Evolutionary conservation across 1,140 invertebrate genomes (phyloP).

Genomic region (Asbolus verrucosus): DNA sequence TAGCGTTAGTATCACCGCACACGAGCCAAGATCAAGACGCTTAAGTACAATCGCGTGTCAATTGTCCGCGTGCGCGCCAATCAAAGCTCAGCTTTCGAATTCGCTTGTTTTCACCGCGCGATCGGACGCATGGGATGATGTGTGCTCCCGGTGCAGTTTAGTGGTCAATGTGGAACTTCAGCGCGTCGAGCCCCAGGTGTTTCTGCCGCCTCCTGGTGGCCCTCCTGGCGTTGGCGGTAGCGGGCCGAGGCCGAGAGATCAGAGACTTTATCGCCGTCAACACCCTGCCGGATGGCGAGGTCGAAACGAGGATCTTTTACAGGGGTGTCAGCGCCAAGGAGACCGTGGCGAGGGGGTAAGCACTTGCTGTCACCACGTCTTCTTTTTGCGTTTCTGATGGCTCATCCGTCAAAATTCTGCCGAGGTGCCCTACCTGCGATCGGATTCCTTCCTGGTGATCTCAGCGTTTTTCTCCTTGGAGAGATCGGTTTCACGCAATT

Average conservation of each 20-base stretch:
- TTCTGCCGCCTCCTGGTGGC: slow-evolving; percentile 54
- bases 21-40: slow-evolving; percentile 49
- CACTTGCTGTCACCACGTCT: too few relatives aligned
- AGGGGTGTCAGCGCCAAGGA: slow-evolving; percentile 74
- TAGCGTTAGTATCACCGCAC: slow-evolving; percentile 46
- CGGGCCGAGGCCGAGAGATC: not conserved
- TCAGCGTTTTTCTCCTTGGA: too few relatives aligned
- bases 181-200: slow-evolving; percentile 53
- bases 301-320: slow-evolving; percentile 72
- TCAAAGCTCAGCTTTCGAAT: too few relatives aligned
- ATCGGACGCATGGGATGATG: too few relatives aligned
- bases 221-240: slow-evolving; percentile 55
- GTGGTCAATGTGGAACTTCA: slow-evolving; percentile 51
- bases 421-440: too few relatives aligned
- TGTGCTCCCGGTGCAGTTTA: not conserved
- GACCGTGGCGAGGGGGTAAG: slow-evolving; percentile 69
- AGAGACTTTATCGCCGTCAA: slow-evolving; percentile 70
- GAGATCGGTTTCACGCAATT: too few relatives aligned
- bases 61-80: slow-evolving; percentile 3
- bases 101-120: too few relatives aligned
- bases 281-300: slow-evolving; percentile 72
- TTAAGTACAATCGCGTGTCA: too few relatives aligned
- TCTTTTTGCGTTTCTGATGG: too few relatives aligned
- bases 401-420: too few relatives aligned
- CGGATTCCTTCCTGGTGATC: too few relatives aligned